Evolutionary conservation across 2,888 invertebrate genomes (phyloP).

Genomic region (Ophonus ardosiacus): DNA sequence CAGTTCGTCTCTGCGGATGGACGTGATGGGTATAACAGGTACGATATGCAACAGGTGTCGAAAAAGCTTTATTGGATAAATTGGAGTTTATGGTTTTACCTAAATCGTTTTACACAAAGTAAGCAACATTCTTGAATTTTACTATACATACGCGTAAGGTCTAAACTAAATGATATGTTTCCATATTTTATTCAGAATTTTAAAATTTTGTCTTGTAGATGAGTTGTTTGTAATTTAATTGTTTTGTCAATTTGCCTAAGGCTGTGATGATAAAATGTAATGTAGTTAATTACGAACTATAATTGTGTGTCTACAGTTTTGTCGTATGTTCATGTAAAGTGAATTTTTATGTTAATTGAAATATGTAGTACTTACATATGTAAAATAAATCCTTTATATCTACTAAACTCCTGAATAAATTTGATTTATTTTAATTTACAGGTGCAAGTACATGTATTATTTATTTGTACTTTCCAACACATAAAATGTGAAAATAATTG

Average conservation of each 20-base stretch:
- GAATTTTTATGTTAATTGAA: conserved; percentile 48
- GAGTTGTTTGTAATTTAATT: conserved; percentile 16
- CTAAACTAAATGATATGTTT: conserved; percentile 10
- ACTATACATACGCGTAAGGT: neutral
- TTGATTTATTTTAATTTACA: neutral
- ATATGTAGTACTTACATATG: conserved; percentile 50
- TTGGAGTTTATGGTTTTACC: too few relatives aligned
- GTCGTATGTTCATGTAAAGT: conserved; percentile 42
- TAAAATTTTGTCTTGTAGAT: neutral
- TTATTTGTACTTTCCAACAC: too few relatives aligned
- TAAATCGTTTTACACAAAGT: neutral
- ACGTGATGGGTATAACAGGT: too few relatives aligned
- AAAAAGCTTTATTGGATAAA: too few relatives aligned
- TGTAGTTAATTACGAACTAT: conserved; percentile 36
- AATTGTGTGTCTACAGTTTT: conserved; percentile 27
- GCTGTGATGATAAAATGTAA: conserved; percentile 53
- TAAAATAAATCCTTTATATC: conserved; percentile 44
- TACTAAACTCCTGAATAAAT: neutral
- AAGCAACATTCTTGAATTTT: neutral
- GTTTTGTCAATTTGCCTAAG: conserved; percentile 54
- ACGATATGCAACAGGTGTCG: too few relatives aligned
- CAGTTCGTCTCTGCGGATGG: too few relatives aligned
- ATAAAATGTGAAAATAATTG: neutral
- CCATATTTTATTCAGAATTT: neutral
- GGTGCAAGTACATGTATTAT: neutral